Conservation (phyloP, 92 coral and sea anemone genomes). For the Phenganax stokvisi region DNA sequence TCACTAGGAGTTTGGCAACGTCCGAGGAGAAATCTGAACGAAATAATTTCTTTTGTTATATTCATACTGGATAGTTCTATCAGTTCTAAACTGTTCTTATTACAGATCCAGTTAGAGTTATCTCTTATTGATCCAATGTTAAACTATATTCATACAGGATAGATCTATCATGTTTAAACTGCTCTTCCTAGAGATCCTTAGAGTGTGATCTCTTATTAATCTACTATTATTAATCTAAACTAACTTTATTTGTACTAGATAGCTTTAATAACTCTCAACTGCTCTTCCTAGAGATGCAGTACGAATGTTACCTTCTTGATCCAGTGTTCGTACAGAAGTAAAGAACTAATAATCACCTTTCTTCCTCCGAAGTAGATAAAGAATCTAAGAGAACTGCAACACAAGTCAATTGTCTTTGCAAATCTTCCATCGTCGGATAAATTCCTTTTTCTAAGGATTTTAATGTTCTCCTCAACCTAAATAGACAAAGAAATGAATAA, state of each 20-base stretch:
- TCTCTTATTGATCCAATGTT: too few relatives aligned
- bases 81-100: too few relatives aligned
- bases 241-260: too few relatives aligned
- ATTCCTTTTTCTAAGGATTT: constrained; percentile 35
- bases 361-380: constrained; percentile 35
- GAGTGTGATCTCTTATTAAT: too few relatives aligned
- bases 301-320: neutral
- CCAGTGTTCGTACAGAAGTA: neutral
- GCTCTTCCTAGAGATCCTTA: too few relatives aligned
- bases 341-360: constrained; percentile 7
- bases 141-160: too few relatives aligned
- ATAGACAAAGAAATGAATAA: neutral
- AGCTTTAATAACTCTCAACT: too few relatives aligned
- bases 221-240: too few relatives aligned
- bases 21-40: constrained; percentile 26
- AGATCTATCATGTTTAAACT: too few relatives aligned
- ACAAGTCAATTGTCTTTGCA: constrained; percentile 35
- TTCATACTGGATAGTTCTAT: too few relatives aligned
- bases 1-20: constrained; percentile 7
- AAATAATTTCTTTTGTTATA: neutral
- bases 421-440: constrained; percentile 32
- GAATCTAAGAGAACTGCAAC: constrained; percentile 27
- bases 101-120: too few relatives aligned
- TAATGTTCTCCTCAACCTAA: constrained; percentile 23
- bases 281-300: neutral